Percentiles rank a stretch among this genome's conserved stretches.
These are phyloP conservation scores for Parnassius apollo DNA, from an alignment of 2,888 invertebrate species.

Conservation along the genomic window DNA sequence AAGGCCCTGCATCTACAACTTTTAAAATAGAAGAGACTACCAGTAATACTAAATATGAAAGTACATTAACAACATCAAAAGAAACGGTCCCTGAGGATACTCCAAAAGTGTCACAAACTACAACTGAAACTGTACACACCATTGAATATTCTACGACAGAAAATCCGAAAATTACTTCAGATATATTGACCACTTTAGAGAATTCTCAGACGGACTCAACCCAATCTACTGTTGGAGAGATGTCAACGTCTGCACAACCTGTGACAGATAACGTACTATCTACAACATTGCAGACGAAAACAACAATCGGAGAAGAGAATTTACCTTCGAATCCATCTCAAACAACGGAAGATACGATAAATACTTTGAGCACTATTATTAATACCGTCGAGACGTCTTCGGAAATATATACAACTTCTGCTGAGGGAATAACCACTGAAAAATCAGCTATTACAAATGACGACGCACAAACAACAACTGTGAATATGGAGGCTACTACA, in stretches of 20 bases:
- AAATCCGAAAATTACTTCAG: too few species aligned
- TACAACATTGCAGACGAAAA: not conserved
- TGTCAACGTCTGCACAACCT: too few species aligned
- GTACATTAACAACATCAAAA: too few species aligned
- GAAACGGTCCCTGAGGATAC: too few species aligned
- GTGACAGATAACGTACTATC: too few species aligned
- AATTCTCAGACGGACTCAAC: not conserved
- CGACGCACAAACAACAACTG: slow-evolving; percentile 24
- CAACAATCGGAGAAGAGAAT: not conserved
- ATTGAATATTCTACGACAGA: too few species aligned
- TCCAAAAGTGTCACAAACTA: too few species aligned
- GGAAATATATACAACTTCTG: not conserved
- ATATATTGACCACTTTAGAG: not conserved
- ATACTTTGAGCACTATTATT: not conserved
- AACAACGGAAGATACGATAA: not conserved
- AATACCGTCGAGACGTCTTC: not conserved
- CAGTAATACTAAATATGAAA: too few species aligned
- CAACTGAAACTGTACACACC: too few species aligned
- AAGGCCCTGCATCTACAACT: not conserved
- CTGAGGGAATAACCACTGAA: not conserved
- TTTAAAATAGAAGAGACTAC: too few species aligned
- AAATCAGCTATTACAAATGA: slow-evolving; percentile 12
- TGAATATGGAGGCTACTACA: not conserved
- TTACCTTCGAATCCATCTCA: not conserved
- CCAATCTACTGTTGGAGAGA: not conserved